Conservation (phyloP, 2,888 invertebrate genomes). For the Heliconius hortense region DNA sequence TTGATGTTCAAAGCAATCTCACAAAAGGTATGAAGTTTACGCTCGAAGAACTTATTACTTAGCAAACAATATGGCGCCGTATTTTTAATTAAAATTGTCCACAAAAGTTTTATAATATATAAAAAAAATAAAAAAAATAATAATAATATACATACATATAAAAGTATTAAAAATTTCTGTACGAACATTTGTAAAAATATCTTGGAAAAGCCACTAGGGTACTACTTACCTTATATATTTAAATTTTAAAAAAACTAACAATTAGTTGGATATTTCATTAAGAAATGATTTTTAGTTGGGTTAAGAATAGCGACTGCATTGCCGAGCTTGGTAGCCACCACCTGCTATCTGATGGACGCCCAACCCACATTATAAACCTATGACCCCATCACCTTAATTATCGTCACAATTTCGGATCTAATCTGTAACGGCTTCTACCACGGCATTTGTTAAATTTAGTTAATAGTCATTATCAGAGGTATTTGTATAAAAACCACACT, state of each 20-base stretch:
- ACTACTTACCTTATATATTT: neutral
- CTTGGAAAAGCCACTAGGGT: neutral
- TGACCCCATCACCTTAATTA: slow-evolving; percentile 33
- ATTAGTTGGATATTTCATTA: neutral
- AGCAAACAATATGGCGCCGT: slow-evolving; percentile 22
- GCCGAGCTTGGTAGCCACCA: slow-evolving; percentile 14
- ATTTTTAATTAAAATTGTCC: slow-evolving; percentile 25
- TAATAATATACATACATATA: neutral
- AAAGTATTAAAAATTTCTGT: neutral
- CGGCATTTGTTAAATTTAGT: neutral
- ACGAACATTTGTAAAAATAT: neutral
- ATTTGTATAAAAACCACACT: neutral
- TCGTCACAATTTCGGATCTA: slow-evolving; percentile 6
- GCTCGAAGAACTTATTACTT: slow-evolving; percentile 21
- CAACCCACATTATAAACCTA: slow-evolving; percentile 30
- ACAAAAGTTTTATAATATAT: slow-evolving; percentile 5
- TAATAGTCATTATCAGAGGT: neutral
- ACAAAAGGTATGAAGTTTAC: slow-evolving; percentile 24
- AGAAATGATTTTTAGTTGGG: slow-evolving; percentile 12
- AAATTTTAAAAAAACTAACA: no score
- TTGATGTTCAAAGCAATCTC: slow-evolving; percentile 21
- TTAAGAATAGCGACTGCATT: slow-evolving; percentile 19
- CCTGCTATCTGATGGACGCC: slow-evolving; percentile 28
- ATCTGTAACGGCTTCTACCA: neutral
- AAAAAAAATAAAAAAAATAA: neutral